phyloP scores from a whole-genome alignment of 2,113 vertebrate species.

The Porphyrio hochstetteri region DNA sequence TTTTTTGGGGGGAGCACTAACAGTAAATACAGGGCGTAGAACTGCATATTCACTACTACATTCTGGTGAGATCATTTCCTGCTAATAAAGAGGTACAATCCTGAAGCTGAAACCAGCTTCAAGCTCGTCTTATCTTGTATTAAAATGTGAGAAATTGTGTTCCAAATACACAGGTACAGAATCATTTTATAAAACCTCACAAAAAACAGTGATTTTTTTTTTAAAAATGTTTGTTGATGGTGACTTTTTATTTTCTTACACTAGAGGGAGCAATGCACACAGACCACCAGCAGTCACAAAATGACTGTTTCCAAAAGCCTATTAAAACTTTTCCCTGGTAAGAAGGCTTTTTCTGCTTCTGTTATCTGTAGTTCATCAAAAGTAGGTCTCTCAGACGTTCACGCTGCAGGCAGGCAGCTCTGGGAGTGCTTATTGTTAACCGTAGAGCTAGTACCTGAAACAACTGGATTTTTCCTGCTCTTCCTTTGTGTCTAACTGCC shows the following conservation, averaged over 20 bases:
- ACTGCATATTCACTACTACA: neutral
- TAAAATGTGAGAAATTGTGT: neutral
- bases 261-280: slow-evolving; percentile 53
- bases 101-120: neutral
- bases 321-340: neutral
- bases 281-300: neutral
- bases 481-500: neutral
- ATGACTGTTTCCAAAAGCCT: neutral
- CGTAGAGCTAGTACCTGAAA: neutral
- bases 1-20: neutral
- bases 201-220: no score
- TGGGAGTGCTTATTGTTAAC: neutral
- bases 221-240: neutral
- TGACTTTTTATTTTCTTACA: neutral
- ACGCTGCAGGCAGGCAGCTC: neutral
- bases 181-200: neutral
- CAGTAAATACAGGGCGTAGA: neutral
- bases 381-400: neutral
- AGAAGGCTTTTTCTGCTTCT: neutral
- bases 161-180: neutral
- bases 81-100: neutral
- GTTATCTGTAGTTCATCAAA: neutral
- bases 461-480: neutral
- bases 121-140: neutral
- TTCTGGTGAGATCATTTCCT: neutral